Evolutionary conservation across 2,888 invertebrate genomes (phyloP), one percentile per base, ranked within the genome.

Genomic region (Idaea aversata): DNA sequence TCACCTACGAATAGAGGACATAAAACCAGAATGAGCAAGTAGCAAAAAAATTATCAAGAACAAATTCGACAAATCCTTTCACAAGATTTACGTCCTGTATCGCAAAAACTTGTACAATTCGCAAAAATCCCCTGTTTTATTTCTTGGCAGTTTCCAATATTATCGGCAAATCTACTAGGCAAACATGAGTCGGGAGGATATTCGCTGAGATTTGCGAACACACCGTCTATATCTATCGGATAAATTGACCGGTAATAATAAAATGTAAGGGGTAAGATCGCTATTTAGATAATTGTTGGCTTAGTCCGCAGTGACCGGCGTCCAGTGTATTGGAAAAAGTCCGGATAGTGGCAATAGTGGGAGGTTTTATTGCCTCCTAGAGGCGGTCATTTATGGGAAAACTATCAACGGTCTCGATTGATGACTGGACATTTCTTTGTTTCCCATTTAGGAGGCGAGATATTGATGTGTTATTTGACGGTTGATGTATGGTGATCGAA

Each of bases 241-340:
- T 90, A 93, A 92, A 93, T 93, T 92, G 93, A 90, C 92, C 93
- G 91, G 91, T 90, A 91, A 90, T 93, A 93, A 93, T 92, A 93
- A 93, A 93, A 90, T 86, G 91, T 90, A 93, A 93, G 91, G 90
- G 93, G 93, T 92, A 92, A 91, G 91, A 93, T 93, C 88, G 92
- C 93, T 90, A 93, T 93, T 93, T 93, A 93, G 93, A 93, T 93
- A 93, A 93, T 93, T 93, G 93, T 91, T 88, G 82, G 88, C 90
- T 83, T 78, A 79, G 89, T 88, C 85, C 82, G 88, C 88, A 87
- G 78, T 81, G 77, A 59, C 80, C 71, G 69, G 74, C 74, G 77
- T 75, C 77, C 85, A 91, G 89, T 93, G 91, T 93, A 92, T 93
- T 83, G 92, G 92, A 93, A 93, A 47, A 90, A 86, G 83, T 87